phyloP scores from a whole-genome alignment of 2,113 vertebrate species.

The Aphyosemion australe region DNA sequence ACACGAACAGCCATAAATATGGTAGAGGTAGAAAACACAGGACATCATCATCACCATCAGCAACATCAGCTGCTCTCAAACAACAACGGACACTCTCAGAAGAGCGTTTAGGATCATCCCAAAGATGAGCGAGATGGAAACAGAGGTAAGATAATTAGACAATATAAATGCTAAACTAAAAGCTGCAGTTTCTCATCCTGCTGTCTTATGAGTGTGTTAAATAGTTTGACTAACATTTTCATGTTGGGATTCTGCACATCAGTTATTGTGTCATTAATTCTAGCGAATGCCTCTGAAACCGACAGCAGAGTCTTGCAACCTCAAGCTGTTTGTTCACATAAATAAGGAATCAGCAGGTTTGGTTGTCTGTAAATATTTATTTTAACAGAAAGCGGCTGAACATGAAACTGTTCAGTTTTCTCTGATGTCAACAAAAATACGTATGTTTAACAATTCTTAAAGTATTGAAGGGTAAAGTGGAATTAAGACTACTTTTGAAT shows the following conservation, averaged over 20 bases:
- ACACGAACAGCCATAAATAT: conserved; percentile 70
- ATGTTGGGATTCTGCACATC: conserved; percentile 6
- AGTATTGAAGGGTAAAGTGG: no score
- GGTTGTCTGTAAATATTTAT: conserved; percentile 59
- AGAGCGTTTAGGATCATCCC: conserved; percentile 24
- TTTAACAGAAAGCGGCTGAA: background rate
- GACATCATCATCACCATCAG: conserved; percentile 12
- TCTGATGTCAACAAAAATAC: no score
- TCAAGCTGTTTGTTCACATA: conserved; percentile 52
- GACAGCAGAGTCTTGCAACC: conserved; percentile 13
- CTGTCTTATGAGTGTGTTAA: no score
- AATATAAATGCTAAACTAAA: no score
- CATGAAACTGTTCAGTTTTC: no score
- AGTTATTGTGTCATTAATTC: background rate
- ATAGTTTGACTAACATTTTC: background rate
- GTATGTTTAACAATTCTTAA: no score
- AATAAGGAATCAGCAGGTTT: conserved; percentile 60
- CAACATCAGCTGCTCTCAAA: conserved; percentile 14
- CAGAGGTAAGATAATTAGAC: conserved; percentile 68
- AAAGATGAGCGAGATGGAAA: conserved; percentile 41
- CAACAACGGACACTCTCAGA: conserved; percentile 15
- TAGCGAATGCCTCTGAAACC: conserved; percentile 10
- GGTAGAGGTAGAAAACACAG: conserved; percentile 44
- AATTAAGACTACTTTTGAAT: no score
- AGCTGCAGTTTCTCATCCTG: no score